These are phyloP conservation scores for Cinclus cinclus DNA, from an alignment of 2,113 vertebrate species.

Conservation along the genomic window DNA sequence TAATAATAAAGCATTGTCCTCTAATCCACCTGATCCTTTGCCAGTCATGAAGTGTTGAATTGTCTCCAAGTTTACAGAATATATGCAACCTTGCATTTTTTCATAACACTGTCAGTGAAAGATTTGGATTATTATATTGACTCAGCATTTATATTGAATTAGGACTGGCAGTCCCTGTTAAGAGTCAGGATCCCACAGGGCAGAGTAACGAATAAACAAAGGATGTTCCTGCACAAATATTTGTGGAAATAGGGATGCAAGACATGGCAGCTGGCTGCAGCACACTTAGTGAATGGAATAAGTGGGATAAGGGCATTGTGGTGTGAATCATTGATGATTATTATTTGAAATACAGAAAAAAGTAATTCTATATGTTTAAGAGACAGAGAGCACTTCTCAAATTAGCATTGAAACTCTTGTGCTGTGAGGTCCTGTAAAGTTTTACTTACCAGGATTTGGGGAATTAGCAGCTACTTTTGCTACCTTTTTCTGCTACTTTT, in stretches of 20 bases:
- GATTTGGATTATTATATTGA: background rate
- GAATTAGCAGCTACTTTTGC: background rate
- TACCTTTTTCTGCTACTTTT: background rate
- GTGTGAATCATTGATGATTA: background rate
- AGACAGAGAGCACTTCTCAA: background rate
- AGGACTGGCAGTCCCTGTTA: background rate
- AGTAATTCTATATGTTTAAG: background rate
- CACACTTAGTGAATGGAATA: background rate
- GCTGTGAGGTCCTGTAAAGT: background rate
- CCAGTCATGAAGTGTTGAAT: background rate
- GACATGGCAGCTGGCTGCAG: background rate
- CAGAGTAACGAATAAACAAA: background rate
- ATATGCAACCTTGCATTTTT: background rate
- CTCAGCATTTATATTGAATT: background rate
- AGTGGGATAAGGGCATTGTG: background rate
- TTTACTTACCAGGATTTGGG: background rate
- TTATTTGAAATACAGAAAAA: background rate
- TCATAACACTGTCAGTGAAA: background rate
- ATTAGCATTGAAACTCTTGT: background rate
- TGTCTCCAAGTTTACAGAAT: background rate
- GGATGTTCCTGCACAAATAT: background rate
- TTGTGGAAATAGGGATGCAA: background rate
- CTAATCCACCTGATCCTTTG: background rate
- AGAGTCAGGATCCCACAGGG: background rate
- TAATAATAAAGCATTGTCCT: background rate